Evolutionary conservation across 2,797 vertebrate genomes (phyloP).

Genomic region (Loris lydekkerianus): DNA sequence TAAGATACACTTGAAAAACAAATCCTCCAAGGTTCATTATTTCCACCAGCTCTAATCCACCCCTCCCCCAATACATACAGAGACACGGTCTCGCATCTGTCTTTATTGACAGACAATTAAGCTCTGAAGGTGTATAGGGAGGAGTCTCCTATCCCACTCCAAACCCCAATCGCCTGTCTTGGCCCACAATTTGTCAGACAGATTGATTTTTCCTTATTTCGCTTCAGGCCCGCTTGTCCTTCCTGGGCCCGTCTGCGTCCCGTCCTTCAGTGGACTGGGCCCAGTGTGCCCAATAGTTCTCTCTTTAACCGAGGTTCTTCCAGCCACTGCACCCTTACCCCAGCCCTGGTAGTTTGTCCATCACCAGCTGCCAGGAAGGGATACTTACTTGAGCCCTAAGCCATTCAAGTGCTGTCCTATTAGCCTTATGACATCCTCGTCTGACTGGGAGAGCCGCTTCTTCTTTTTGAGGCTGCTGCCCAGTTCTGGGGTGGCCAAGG

Average conservation of each 20-base stretch:
- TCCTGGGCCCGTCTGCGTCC: not conserved
- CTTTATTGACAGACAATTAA: conserved; percentile 59
- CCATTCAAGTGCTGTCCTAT: conserved; percentile 99
- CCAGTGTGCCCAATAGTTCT: not conserved
- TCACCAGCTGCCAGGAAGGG: conserved; percentile 1
- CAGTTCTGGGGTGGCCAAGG: conserved; percentile 88
- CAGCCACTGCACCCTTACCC: not conserved
- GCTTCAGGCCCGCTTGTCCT: not conserved
- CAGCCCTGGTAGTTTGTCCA: conserved; percentile 57
- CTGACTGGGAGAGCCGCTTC: conserved; percentile 96
- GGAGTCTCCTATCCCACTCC: not conserved
- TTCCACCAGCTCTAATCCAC: conserved; percentile 69
- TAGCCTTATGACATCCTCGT: conserved; percentile 99
- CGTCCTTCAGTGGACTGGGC: not conserved
- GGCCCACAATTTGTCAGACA: not conserved
- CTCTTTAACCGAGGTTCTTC: not conserved
- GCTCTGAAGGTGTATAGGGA: conserved; percentile 53
- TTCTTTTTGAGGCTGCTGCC: conserved; percentile 96
- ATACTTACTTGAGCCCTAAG: conserved; percentile 98
- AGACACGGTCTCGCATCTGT: conserved; percentile 50
- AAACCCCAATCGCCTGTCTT: not conserved
- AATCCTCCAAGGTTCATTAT: conserved; percentile 77
- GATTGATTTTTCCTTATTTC: not conserved
- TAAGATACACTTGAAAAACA: conserved; percentile 73
- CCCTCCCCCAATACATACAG: conserved; percentile 69